Percentiles rank a stretch among this genome's conserved stretches.
Evolutionary conservation across 2,888 invertebrate species (phyloP).

Genomic region (Cheilosia vernalis): DNA sequence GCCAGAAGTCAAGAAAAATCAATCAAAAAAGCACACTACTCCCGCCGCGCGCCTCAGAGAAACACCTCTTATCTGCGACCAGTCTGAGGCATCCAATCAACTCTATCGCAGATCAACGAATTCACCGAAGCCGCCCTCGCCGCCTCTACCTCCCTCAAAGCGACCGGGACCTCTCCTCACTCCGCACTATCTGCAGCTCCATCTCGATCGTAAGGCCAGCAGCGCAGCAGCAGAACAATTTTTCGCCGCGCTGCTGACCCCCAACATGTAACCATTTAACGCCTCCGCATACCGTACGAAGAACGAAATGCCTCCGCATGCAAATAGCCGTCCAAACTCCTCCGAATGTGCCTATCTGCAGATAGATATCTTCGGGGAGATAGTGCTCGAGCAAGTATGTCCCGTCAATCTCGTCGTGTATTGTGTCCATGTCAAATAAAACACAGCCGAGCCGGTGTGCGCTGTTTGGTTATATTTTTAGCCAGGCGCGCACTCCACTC

Average conservation of each 20-base stretch:
- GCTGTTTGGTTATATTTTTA: conserved; percentile 43
- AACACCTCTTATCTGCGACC: conserved; percentile 65
- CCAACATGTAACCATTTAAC: conserved; percentile 74
- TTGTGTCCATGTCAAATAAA: conserved; percentile 72
- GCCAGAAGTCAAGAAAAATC: conserved; percentile 74
- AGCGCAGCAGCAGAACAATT: conserved; percentile 46
- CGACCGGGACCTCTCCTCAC: not conserved
- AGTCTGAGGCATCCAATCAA: conserved; percentile 70
- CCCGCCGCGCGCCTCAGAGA: conserved; percentile 27
- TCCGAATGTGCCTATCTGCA: conserved; percentile 59
- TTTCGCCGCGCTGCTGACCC: conserved; percentile 67
- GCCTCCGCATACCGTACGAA: conserved; percentile 68
- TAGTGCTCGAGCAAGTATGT: conserved; percentile 73
- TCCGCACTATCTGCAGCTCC: not conserved
- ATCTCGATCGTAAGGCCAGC: conserved; percentile 24
- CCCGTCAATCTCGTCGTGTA: conserved; percentile 75
- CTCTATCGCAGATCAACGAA: conserved; percentile 64
- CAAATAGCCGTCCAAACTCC: conserved; percentile 66
- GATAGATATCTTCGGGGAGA: conserved; percentile 70
- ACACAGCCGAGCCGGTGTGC: conserved; percentile 56
- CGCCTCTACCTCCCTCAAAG: not conserved
- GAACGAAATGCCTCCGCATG: conserved; percentile 67
- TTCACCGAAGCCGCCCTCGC: conserved; percentile 33
- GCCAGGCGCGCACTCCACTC: conserved; percentile 3
- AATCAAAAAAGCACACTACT: conserved; percentile 62